Evolutionary conservation across 2,113 vertebrate genomes (phyloP), one percentile per base, ranked within the genome.

Genomic region (Pardalotus punctatus): DNA sequence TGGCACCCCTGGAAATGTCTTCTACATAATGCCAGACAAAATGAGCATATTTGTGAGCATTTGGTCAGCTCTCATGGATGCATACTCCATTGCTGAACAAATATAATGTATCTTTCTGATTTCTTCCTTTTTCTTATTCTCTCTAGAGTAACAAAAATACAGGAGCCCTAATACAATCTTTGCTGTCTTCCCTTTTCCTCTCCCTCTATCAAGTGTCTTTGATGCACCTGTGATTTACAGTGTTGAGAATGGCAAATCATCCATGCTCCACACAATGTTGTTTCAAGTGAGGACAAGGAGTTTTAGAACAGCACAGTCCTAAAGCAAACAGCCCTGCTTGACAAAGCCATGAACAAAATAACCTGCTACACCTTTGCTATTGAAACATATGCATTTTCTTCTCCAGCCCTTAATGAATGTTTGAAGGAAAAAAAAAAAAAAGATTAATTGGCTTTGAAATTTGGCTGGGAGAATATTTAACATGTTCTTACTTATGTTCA

Each of bases 1-100:
- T 86, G 92, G 88, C 81, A 92, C 81, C 93, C 76, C 90, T 86
- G 81, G 88, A 97, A 87, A 84, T 45, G 11, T 82, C 67, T 88
- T 70, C 65, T 65, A 33, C 16, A 61, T 79, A 93, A 90, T 61
- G 54, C 58, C 69, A 91, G 74, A 88, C 31, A 94, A 80, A 84
- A 94, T 67, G 48, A 94, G 51, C 21, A 8, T 71, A 85, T 90
- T 65, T 84, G 76, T 40, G 80, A 95, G 40, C 40, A 78, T 90
- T 85, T 93, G 23, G 38, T 94, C 71, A 83, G 40, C 56, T 90
- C 45, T 94, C 47, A 38, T 23, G 24, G 60, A 70, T 65, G 65
- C 0, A 2, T 60, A 60, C 38, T 88, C 24, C 36, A 14, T 35
- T 74, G 53, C 47, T 86, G 56, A 93, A 90, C 33, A 95, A 94